These are phyloP conservation scores for Isotomurus palustris DNA, from an alignment of 2,888 invertebrate species.

Conservation along the genomic window DNA sequence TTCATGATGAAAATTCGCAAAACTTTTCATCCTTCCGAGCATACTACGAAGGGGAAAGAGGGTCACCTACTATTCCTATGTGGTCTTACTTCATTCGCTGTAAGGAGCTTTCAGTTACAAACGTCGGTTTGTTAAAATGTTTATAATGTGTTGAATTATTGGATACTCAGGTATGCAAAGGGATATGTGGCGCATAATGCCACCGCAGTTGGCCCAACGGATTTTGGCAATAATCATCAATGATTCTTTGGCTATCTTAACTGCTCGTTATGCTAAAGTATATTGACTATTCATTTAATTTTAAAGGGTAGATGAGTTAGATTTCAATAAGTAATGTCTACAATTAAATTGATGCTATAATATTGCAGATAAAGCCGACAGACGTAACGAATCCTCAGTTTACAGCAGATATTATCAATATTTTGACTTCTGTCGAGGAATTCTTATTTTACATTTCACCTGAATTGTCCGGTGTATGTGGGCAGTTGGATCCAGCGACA, in stretches of 20 bases:
- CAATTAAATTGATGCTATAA: too few species aligned
- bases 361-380: constrained; percentile 62
- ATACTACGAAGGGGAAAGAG: constrained; percentile 65
- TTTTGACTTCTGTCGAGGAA: constrained; percentile 69
- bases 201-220: constrained; percentile 79
- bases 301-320: neutral
- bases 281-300: constrained; percentile 14
- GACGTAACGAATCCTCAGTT: constrained; percentile 58
- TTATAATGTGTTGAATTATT: neutral
- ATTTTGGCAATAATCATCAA: constrained; percentile 81
- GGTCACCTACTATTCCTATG: constrained; percentile 77
- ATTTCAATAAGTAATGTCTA: neutral
- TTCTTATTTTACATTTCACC: constrained; percentile 65
- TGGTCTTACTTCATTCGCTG: constrained; percentile 86
- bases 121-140: neutral
- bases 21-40: constrained; percentile 64
- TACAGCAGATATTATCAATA: constrained; percentile 70
- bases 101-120: constrained; percentile 46
- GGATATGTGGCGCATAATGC: constrained; percentile 82
- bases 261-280: constrained; percentile 75
- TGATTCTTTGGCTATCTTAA: constrained; percentile 74
- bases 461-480: constrained; percentile 53
- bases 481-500: constrained; percentile 35
- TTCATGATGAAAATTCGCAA: constrained; percentile 75
- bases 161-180: constrained; percentile 63